Base-by-base conservation (phyloP, 2,888 invertebrate genomes). In the Cantharis flavilabris region DNA sequence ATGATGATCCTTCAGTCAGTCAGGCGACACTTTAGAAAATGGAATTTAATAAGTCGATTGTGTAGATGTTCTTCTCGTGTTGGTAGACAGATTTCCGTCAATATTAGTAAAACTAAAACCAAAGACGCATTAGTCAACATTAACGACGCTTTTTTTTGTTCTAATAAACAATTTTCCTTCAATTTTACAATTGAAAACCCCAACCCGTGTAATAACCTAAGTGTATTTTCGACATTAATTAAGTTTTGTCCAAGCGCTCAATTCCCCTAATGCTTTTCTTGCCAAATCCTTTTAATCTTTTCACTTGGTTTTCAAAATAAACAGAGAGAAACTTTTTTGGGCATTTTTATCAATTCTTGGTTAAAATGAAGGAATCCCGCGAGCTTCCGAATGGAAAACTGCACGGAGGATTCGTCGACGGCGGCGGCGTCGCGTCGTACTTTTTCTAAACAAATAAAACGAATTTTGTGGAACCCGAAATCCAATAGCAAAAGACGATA, bases 1-100 rank as follows among this genome's bases (percentile, higher is more conserved):
- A 76, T 76, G 75, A 76, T 79, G 79, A 75, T 72, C 75, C 75
- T 78, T 76, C 72, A 78, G 72, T 75, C 69, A 75, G 72, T 67
- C 7, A 67, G 65, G 67, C 77, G 77, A 75, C 71, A 75, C 70
- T 77, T 71, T 33, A 62, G 69, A 63, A 71, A 69, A 69, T 23
- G 69, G 49, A 77, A 73, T 72, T 77, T 74, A 77, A 77, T 74
- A 77, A 78, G 72, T 75, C 69, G 75, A 78, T 78, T 78, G 74
- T 74, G 62, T 69, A 26, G 28, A 67, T 64, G 75, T 30, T 71
- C n/a, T 30, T 18, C 10, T 33, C 11, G 30, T 18, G 33, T 73
- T 67, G 49, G 26, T 67, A 33, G 67, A 73, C 33, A 65, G 28
- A 62, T 63, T 72, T 73, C 49, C 26, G 62, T 67, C 49, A 69